Base-by-base conservation (phyloP, 2,797 vertebrate species). In the Danio aesculapii region DNA sequence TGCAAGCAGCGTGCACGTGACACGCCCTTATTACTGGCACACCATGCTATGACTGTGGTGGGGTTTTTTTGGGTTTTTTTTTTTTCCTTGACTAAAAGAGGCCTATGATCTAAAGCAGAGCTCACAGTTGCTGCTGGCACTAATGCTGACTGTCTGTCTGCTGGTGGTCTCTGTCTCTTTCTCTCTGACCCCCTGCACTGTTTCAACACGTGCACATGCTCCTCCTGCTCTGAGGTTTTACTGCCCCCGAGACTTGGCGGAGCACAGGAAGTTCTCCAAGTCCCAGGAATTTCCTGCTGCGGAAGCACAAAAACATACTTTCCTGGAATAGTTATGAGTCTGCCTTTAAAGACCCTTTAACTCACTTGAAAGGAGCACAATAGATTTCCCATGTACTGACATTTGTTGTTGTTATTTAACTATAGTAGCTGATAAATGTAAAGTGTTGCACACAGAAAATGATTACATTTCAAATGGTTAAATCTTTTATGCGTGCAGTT, bases 201-300 rank as follows among this genome's bases (percentile, higher is more conserved):
- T 50, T 43, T 64, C 59, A 49, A 30, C 55, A 80, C 8, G 6
- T 77, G 44, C 68, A 63, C 47, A 30, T 61, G 49, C 44, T 70
- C 69, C 67, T 69, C n/a, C 16, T 72, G 19, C 19, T 52, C 44
- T 57, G 47, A 72, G 50, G 19, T 61, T 61, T 58, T 21, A 52
- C 58, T 71, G 67, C 68, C 67, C 59, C 66, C 8, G 44, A 64
- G 44, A 39, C 14, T 68, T 67, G 67, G 47, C 79, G 75, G 69
- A 67, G 13, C 44, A 52, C 53, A 55, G 72, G 70, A 81, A 74
- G 19, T 72, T 61, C 86, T 91, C 83, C 84, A 84, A 90, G 87
- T 58, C 85, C 71, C 69, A 71, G 63, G 87, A 89, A 89, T 89
- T 90, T 89, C 86, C 86, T 88, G 75, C 43, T 61, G 75, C 77